Base-by-base conservation (phyloP, 2,113 vertebrate genomes). In the Mungos mungo region DNA sequence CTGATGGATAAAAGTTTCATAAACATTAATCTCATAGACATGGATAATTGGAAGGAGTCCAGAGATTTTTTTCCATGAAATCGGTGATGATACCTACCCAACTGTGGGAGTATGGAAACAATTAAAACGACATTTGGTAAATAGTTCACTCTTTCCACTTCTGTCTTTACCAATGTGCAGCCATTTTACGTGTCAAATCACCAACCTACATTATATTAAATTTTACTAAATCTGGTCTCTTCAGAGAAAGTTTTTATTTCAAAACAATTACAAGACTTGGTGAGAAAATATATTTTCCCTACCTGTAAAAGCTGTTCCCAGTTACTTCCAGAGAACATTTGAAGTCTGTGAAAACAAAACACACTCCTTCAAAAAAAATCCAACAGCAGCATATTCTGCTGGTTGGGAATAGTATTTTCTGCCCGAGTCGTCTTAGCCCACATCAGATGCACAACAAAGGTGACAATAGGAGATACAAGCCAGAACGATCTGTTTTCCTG, bases 181-280 rank as follows among this genome's bases (percentile, higher is more conserved):
- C 18, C 27, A 76, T 41, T 95, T 71, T 19, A 68, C 41, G 12
- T 52, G 21, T 57, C 86, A 38, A 96, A 88, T 52, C 88, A 41
- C 3, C 7, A 83, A 31, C 88, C 68, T 82, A 3, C 3, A 85
- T 77, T 87, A 0, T 88, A 33, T 63, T 82, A 15, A 85, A 63
- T 35, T 84, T 66, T 23, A 63, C 29, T 19, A 41, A 95, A 95
- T 50, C 31, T 80, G 7, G 0, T 3, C 13, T 95, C 84, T 80
- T 83, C 2, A 94, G 72, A 71, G 65, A 86, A 92, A 94, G 1
- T n/a, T 97, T 80, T 91, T 29, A 27, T 88, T 45, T 84, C 69
- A 97, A 60, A 57, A 83, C n/a, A 85, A 88, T 74, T 84, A 50
- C 29, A 84, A 16, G 80, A 41, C 82, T 90, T 35, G 7, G 15